Conservation (phyloP, 92 coral and sea anemone genomes). For the Desmophyllum pertusum region DNA sequence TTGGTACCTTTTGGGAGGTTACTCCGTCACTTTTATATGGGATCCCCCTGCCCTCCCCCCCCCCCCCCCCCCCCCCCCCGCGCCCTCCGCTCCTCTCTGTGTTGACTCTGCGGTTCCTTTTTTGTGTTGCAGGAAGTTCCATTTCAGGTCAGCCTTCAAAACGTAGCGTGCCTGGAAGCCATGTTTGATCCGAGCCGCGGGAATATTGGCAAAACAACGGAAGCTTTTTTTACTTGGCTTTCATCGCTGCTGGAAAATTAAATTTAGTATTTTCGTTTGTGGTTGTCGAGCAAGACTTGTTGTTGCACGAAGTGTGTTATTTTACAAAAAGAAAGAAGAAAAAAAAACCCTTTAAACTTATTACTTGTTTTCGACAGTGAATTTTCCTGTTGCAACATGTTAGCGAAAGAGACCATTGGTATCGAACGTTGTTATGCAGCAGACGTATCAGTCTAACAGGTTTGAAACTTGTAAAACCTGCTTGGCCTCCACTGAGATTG, state of each 20-base stretch:
- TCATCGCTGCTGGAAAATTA: conserved; percentile 33
- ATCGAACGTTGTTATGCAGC: not conserved
- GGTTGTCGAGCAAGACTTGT: not conserved
- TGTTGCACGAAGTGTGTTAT: not conserved
- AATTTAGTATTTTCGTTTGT: not conserved
- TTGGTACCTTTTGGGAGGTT: too few species aligned
- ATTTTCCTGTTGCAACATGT: not conserved
- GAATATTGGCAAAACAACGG: conserved; percentile 71
- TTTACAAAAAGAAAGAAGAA: not conserved
- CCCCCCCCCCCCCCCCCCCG: too few species aligned
- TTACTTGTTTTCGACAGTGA: not conserved
- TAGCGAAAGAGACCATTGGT: not conserved
- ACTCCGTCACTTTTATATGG: too few species aligned
- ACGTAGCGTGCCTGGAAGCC: conserved; percentile 76
- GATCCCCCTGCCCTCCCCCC: too few species aligned
- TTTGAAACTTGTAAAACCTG: not conserved
- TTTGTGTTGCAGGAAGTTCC: conserved; percentile 79
- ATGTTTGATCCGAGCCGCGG: conserved; percentile 91
- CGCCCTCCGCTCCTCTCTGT: not conserved
- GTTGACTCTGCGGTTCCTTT: not conserved
- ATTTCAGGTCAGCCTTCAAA: conserved; percentile 71
- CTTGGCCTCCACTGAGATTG: not conserved
- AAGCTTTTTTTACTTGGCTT: conserved; percentile 80
- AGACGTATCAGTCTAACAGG: not conserved
- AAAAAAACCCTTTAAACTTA: not conserved